Base-by-base conservation (phyloP, 2,888 invertebrate species). In the Orgyia antiqua region DNA sequence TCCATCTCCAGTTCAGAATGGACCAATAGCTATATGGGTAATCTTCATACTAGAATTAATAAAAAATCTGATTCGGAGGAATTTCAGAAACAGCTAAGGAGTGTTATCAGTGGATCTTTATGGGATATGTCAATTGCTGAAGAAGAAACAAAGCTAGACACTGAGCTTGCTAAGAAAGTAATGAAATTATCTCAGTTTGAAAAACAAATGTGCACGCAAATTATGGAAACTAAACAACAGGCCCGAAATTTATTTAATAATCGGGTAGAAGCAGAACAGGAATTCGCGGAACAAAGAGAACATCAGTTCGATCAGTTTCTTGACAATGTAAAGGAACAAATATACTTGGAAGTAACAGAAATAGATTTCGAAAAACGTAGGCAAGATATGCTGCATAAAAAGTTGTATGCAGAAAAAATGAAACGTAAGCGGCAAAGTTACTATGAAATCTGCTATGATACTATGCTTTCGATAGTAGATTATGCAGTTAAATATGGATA, bases 101-200 rank as follows among this genome's bases (percentile, higher is more conserved):
- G 82, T 44, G 69, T 69, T 12, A 51, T 91, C 1, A 68, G 89
- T 45, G 58, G 59, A 19, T 68, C 86, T 4, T 49, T 90, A 27
- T 90, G 90, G 89, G 79, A 88, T 26, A 68, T 75, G 40, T 69
- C 89, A 12, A 58, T 87, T 21, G 67, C 68, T 10, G 83, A 88
- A 53, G 88, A 89, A 63, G 89, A 89, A 51, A 58, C 62, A 6
- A 77, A 79, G 40, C 65, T 87, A 13, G 88, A 90, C 41, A 68
- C 70, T 24, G 71, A 80, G 8, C 68, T 91, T 7, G 84, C 88
- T 0, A 79, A 79, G 33, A 89, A 88, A 48, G 80, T 91, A 3
- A 65, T 90, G 60, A 88, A 89, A 51, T 82, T 91, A 37, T 89
- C 91, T 0, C 77, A 87, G 24, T 91, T 89, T 60, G 92, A 92